These are phyloP conservation scores for Knipowitschia caucasica DNA, from an alignment of 2,797 vertebrate species.

Conservation along the genomic window DNA sequence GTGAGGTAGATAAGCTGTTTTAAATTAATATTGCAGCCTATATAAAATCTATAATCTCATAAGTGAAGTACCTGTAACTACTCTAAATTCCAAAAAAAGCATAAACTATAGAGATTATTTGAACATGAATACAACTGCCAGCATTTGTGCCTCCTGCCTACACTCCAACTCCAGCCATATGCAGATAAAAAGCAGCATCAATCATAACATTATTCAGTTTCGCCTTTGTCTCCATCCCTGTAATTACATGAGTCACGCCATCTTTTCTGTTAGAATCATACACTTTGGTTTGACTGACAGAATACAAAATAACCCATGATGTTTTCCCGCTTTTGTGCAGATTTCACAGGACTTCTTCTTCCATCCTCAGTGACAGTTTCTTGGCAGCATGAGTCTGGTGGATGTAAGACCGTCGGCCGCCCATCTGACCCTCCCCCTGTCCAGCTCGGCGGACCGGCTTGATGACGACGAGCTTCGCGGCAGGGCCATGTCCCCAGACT, in stretches of 20 bases:
- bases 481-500: conserved; percentile 89
- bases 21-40: too few species aligned
- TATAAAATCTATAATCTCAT: too few species aligned
- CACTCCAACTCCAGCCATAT: conserved; percentile 6
- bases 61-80: too few species aligned
- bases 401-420: conserved; percentile 61
- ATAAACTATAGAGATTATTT: neutral
- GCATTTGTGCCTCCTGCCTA: conserved; percentile 26
- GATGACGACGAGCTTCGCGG: conserved; percentile 84
- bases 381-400: conserved; percentile 64
- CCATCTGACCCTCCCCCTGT: conserved; percentile 81
- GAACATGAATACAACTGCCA: conserved; percentile 11
- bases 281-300: conserved; percentile 53
- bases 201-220: conserved; percentile 40
- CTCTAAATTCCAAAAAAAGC: too few species aligned
- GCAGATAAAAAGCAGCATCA: conserved; percentile 32
- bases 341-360: conserved; percentile 28
- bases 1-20: too few species aligned
- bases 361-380: conserved; percentile 19
- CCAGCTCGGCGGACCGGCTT: conserved; percentile 85
- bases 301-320: conserved; percentile 20
- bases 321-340: conserved; percentile 28
- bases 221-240: conserved; percentile 46
- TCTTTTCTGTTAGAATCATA: conserved; percentile 30
- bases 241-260: conserved; percentile 68